Evolutionary conservation across 2,888 invertebrate genomes (phyloP).

Genomic region (Pomacea canaliculata): DNA sequence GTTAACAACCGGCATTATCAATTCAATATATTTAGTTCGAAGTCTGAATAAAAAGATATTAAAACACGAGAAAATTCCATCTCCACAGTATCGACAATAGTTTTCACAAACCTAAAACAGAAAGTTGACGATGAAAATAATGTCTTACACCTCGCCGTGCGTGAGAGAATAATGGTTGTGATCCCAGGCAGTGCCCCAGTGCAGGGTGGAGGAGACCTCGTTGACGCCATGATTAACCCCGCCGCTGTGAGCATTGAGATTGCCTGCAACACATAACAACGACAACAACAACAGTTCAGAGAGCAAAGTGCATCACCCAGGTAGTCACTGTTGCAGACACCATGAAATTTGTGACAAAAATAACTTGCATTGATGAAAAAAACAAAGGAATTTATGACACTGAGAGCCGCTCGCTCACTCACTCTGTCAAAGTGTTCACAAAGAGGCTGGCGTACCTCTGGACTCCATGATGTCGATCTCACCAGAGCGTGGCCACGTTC

Average conservation of each 20-base stretch:
- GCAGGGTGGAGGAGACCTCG: conserved; percentile 74
- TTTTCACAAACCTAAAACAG: too few species aligned
- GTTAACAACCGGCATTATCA: too few species aligned
- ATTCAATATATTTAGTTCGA: too few species aligned
- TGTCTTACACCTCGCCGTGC: neutral
- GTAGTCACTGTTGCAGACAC: neutral
- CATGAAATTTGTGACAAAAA: neutral
- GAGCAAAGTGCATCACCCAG: too few species aligned
- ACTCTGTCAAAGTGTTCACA: too few species aligned
- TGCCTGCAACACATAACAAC: conserved; percentile 23
- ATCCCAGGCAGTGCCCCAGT: conserved; percentile 77
- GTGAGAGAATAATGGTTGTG: conserved; percentile 50
- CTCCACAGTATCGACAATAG: too few species aligned
- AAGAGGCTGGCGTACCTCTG: conserved; percentile 74
- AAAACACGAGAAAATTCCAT: too few species aligned
- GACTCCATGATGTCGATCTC: conserved; percentile 80
- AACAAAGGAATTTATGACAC: too few species aligned
- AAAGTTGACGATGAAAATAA: neutral
- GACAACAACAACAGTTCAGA: neutral
- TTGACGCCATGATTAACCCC: conserved; percentile 39
- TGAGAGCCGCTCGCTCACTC: too few species aligned
- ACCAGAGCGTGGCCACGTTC: conserved; percentile 80
- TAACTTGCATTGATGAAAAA: too few species aligned
- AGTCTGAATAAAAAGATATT: too few species aligned
- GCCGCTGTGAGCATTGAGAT: conserved; percentile 8